Evolutionary conservation across 2,797 vertebrate genomes (phyloP).

Genomic region (Gallinago nigripennis): DNA sequence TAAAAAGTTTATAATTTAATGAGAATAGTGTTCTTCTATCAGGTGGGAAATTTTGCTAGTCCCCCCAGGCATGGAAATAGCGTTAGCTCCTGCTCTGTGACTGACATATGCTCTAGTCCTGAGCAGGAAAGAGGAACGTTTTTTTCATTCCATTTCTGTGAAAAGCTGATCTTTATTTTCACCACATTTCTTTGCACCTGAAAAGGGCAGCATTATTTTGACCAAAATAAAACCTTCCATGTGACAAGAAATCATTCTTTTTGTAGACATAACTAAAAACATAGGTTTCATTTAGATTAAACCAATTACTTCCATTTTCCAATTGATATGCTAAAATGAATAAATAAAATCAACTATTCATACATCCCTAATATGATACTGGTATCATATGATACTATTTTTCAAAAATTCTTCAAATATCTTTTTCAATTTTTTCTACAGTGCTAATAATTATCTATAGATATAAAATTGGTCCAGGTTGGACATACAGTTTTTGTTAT

Average conservation of each 20-base stretch:
- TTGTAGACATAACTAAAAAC: background rate
- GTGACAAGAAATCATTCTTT: background rate
- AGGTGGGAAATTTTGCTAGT: background rate
- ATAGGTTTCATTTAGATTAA: background rate
- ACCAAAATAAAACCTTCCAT: background rate
- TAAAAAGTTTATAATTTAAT: background rate
- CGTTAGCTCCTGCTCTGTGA: background rate
- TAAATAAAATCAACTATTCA: background rate
- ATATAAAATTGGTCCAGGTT: background rate
- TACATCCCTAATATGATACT: background rate
- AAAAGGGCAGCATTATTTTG: background rate
- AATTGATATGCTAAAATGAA: background rate
- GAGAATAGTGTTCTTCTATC: background rate
- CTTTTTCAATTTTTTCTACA: background rate
- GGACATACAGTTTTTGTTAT: background rate
- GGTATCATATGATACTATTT: background rate
- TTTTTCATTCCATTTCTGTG: background rate
- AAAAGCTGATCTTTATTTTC: background rate
- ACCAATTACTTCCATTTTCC: background rate
- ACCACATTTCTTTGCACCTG: background rate
- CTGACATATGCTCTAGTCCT: background rate
- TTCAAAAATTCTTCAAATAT: background rate
- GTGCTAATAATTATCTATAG: background rate
- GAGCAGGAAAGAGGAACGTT: background rate
- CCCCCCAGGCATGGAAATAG: background rate